These are phyloP conservation scores for Spinus olivaceus DNA, from an alignment of 2,797 vertebrate species.

Conservation along the genomic window DNA sequence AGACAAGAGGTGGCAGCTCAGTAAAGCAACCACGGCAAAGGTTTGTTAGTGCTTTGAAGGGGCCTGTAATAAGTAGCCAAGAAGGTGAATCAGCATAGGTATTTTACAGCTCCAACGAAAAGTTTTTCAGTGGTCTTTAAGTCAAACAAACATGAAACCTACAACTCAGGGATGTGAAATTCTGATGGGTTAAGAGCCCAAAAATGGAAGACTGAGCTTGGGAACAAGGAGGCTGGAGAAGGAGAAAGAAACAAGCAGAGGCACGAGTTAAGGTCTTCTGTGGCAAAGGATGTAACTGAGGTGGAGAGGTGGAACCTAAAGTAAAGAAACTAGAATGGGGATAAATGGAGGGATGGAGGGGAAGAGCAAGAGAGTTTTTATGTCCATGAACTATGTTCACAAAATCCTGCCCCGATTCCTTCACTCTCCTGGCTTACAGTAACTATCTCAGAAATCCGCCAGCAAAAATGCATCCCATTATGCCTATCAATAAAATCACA, in stretches of 20 bases:
- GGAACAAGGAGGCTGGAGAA: neutral
- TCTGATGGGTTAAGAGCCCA: neutral
- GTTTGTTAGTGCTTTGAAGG: neutral
- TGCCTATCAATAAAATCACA: neutral
- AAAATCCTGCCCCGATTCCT: neutral
- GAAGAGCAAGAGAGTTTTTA: neutral
- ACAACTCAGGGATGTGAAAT: neutral
- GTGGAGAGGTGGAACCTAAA: neutral
- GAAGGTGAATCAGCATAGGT: neutral
- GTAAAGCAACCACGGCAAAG: neutral
- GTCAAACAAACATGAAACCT: neutral
- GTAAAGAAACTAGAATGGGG: neutral
- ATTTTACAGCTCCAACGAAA: neutral
- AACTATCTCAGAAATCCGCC: neutral
- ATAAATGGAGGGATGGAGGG: neutral
- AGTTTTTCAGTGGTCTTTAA: neutral
- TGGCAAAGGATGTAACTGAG: neutral
- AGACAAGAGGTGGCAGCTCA: neutral
- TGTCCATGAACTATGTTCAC: rapidly evolving
- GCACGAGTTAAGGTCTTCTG: neutral
- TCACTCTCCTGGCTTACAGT: neutral
- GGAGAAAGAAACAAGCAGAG: neutral
- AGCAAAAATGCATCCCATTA: neutral
- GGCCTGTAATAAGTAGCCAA: neutral
- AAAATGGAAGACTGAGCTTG: neutral